These are phyloP conservation scores for Pammene fasciana DNA, from an alignment of 2,888 invertebrate species.

Conservation along the genomic window DNA sequence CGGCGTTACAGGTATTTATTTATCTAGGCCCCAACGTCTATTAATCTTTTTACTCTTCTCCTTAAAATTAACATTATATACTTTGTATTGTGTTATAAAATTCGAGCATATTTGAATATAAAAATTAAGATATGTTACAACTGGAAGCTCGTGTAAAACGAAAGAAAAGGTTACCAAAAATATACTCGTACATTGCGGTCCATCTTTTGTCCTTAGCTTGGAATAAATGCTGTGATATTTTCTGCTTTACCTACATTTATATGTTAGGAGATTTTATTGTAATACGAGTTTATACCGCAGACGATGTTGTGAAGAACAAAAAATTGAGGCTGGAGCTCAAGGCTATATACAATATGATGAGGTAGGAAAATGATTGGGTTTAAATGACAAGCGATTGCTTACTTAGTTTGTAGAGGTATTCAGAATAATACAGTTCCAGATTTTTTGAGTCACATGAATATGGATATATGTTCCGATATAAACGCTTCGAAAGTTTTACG, in stretches of 20 bases:
- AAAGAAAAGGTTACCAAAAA: slow-evolving; percentile 1
- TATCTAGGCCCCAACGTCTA: not conserved
- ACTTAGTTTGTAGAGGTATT: not conserved
- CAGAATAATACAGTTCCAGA: too few relatives aligned
- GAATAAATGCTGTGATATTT: slow-evolving; percentile 27
- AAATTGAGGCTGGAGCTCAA: slow-evolving; percentile 38
- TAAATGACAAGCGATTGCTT: slow-evolving; percentile 36
- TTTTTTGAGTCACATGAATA: too few relatives aligned
- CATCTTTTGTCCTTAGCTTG: slow-evolving; percentile 23
- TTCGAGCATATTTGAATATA: not conserved
- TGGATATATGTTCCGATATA: too few relatives aligned
- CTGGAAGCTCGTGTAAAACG: not conserved
- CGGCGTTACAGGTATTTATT: not conserved
- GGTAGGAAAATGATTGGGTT: slow-evolving; percentile 49
- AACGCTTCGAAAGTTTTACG: too few relatives aligned
- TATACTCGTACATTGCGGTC: not conserved
- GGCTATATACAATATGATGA: slow-evolving; percentile 37
- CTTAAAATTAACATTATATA: not conserved
- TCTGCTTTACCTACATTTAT: slow-evolving; percentile 24
- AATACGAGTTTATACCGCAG: slow-evolving; percentile 41
- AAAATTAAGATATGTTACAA: not conserved
- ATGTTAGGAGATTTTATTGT: slow-evolving; percentile 37
- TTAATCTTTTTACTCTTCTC: not conserved
- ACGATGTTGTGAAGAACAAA: slow-evolving; percentile 41
- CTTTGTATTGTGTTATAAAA: not conserved